phyloP scores from a whole-genome alignment of 1,140 invertebrate genomes.

The Saxidomus purpurata region DNA sequence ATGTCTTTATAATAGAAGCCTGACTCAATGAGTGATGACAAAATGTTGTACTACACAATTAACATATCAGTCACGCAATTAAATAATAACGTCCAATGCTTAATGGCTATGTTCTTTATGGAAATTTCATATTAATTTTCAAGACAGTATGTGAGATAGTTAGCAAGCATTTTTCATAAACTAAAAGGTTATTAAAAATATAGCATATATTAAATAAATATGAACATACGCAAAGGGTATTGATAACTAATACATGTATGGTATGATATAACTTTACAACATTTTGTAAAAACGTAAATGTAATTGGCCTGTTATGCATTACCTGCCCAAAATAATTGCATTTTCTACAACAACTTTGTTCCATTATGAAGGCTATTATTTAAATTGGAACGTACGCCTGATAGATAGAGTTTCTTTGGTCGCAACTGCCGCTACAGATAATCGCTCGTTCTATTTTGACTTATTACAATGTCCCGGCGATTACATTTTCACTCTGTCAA shows the following conservation, averaged over 20 bases:
- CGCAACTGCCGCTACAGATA: background rate
- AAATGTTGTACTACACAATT: conserved; percentile 7
- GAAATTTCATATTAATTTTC: too few species aligned
- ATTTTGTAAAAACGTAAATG: too few species aligned
- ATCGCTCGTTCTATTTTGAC: conserved; percentile 61
- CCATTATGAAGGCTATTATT: conserved; percentile 43
- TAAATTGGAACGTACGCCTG: conserved; percentile 45
- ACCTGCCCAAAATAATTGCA: conserved; percentile 8
- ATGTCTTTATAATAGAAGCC: background rate
- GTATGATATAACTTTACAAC: too few species aligned
- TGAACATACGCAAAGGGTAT: too few species aligned
- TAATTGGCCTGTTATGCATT: conserved; percentile 18
- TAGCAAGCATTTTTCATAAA: too few species aligned
- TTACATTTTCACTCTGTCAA: conserved; percentile 54
- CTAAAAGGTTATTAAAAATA: too few species aligned
- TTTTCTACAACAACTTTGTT: background rate
- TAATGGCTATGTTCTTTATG: background rate
- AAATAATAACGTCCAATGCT: background rate
- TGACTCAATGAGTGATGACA: conserved; percentile 24
- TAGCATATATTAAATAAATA: too few species aligned
- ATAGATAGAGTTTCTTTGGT: conserved; percentile 47
- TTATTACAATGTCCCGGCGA: conserved; percentile 58
- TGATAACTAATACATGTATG: too few species aligned
- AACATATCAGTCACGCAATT: conserved; percentile 2
- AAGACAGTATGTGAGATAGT: too few species aligned